Evolutionary conservation across 1,140 invertebrate genomes (phyloP).

Genomic region (Zeugodacus cucurbitae): DNA sequence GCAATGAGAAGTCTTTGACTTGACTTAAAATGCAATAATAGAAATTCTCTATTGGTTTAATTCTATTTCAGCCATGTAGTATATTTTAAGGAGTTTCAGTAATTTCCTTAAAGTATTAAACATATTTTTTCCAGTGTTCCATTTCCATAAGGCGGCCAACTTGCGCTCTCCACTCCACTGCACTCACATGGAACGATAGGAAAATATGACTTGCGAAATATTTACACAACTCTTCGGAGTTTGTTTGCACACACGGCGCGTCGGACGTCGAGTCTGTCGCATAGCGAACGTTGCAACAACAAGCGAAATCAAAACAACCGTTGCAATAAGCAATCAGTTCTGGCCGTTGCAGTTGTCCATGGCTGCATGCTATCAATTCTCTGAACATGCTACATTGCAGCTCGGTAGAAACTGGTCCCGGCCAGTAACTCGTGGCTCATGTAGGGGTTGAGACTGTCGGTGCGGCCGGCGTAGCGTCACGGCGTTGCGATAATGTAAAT

Average conservation of each 20-base stretch:
- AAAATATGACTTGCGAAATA: background rate
- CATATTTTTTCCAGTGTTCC: no score
- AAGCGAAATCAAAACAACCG: slow-evolving; percentile 17
- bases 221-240: background rate
- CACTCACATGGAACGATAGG: background rate
- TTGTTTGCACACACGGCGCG: no score
- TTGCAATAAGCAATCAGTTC: background rate
- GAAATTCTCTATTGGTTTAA: no score
- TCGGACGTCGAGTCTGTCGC: no score
- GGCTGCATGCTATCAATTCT: background rate
- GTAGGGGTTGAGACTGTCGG: no score
- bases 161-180: background rate
- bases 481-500: slow-evolving; percentile 18
- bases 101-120: no score
- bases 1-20: no score
- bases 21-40: no score
- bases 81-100: no score
- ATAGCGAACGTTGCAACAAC: background rate
- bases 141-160: no score
- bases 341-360: background rate
- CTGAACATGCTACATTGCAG: background rate
- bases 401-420: background rate
- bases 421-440: background rate
- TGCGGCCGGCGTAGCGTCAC: background rate
- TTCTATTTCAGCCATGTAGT: no score